Conservation (phyloP, 2,113 vertebrate genomes). For the Oostethus manadensis region DNA sequence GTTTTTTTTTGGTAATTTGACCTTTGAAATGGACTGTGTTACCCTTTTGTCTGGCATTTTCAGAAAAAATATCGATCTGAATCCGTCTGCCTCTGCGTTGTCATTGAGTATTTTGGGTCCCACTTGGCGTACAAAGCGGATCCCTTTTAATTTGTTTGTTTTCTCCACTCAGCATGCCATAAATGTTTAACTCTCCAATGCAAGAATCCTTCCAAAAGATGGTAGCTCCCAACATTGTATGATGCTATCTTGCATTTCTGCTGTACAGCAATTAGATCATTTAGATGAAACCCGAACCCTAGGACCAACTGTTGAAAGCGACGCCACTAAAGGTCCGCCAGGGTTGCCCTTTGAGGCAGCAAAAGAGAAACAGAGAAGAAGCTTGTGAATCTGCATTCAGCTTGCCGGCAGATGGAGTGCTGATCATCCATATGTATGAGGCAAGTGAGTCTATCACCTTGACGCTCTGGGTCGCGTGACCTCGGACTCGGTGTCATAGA, state of each 20-base stretch:
- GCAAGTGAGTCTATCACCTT: conserved; percentile 58
- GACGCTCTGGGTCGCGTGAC: conserved; percentile 62
- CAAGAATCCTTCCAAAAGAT: too few relatives aligned
- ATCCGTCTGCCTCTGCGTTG: not conserved
- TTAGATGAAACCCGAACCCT: conserved; percentile 43
- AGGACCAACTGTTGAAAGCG: conserved; percentile 54
- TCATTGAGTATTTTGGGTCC: not conserved
- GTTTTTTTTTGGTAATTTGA: not conserved
- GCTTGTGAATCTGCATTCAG: conserved; percentile 54
- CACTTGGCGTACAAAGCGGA: too few relatives aligned
- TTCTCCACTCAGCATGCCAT: too few relatives aligned
- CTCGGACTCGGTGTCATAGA: conserved; percentile 55
- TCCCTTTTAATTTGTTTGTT: too few relatives aligned
- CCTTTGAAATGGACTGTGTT: not conserved
- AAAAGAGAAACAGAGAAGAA: conserved; percentile 36
- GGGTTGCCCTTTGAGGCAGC: conserved; percentile 47
- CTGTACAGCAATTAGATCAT: not conserved
- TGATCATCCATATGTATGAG: conserved; percentile 71
- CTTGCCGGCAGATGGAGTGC: conserved; percentile 64
- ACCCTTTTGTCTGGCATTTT: conserved; percentile 1
- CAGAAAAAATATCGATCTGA: not conserved
- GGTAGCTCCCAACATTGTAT: too few relatives aligned
- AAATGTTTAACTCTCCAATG: too few relatives aligned
- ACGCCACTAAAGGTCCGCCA: conserved; percentile 45
- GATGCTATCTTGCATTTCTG: too few relatives aligned